Percentiles rank a stretch among this genome's conserved stretches.
phyloP scores from a whole-genome alignment of 2,113 vertebrate species.

The Nothoprocta pentlandii region DNA sequence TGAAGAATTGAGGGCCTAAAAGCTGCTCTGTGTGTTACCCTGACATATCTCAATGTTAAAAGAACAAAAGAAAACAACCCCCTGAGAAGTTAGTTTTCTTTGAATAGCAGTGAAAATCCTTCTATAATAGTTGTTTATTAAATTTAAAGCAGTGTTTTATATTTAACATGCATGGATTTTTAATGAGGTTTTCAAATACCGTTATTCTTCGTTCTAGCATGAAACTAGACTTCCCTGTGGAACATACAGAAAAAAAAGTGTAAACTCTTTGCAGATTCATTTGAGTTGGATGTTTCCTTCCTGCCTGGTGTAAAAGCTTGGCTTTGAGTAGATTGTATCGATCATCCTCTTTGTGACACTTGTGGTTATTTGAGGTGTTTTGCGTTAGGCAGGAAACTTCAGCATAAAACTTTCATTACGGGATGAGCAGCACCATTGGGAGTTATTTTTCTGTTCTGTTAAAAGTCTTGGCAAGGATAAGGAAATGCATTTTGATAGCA shows the following conservation, averaged over 20 bases:
- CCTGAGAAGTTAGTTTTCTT: neutral
- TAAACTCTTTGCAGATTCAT: neutral
- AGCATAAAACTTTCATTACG: neutral
- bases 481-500: neutral
- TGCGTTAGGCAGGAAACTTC: neutral
- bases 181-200: neutral
- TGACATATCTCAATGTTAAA: neutral
- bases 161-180: neutral
- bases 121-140: neutral
- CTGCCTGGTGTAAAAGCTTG: neutral
- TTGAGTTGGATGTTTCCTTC: neutral
- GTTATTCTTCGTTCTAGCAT: neutral
- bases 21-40: neutral
- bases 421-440: neutral
- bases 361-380: neutral
- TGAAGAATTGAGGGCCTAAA: neutral
- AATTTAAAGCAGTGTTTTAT: neutral
- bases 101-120: neutral
- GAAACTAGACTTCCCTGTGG: neutral
- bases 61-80: neutral
- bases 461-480: neutral
- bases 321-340: neutral
- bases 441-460: neutral
- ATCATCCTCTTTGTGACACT: neutral
- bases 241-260: neutral